Percentiles rank a stretch among this genome's conserved stretches.
Conservation (phyloP, 2,113 vertebrate species). For the Fukomys damarensis region DNA sequence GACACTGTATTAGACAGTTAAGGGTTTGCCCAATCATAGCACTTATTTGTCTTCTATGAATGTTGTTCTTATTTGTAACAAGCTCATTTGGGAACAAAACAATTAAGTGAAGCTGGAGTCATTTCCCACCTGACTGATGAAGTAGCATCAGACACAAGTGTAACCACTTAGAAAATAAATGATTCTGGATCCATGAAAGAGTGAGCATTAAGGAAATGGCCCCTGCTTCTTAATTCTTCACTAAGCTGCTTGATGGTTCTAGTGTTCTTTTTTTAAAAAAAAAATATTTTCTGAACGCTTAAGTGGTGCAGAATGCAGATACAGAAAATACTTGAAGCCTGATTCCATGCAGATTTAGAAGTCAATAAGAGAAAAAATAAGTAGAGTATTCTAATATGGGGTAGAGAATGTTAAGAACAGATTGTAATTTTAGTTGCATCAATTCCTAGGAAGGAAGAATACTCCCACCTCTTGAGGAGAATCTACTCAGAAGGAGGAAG, state of each 20-base stretch:
- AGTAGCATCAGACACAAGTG: background rate
- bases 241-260: background rate
- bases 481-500: background rate
- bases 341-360: background rate
- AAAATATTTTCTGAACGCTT: background rate
- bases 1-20: background rate
- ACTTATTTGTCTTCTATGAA: slow-evolving; percentile 3
- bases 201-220: background rate
- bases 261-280: slow-evolving; percentile 33
- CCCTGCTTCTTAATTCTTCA: background rate
- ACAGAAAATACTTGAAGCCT: background rate
- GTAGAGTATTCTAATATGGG: background rate
- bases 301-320: background rate
- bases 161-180: slow-evolving; percentile 32
- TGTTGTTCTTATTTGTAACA: slow-evolving; percentile 34
- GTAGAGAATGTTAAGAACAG: background rate
- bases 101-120: slow-evolving; percentile 16
- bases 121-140: slow-evolving; percentile 26
- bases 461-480: background rate
- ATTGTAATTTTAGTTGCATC: background rate
- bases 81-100: slow-evolving; percentile 5
- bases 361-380: slow-evolving; percentile 8
- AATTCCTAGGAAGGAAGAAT: background rate
- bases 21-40: background rate
- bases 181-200: background rate